Base-by-base conservation (phyloP, 2,888 invertebrate species). In the Andricus curvator region DNA sequence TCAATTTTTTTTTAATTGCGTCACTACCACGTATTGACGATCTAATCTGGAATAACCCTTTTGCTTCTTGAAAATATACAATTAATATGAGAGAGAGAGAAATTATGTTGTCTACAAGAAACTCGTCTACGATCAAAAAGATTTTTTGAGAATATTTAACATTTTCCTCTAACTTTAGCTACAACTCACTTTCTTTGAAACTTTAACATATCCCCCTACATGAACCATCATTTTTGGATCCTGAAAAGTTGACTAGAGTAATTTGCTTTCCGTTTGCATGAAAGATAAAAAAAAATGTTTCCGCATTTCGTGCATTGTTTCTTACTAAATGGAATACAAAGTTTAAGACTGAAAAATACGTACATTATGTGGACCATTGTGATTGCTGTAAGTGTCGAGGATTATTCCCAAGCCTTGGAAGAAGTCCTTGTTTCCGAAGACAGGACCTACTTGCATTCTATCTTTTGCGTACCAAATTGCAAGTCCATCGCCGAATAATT, bases 321-420 rank as follows among this genome's bases (percentile, higher is more conserved):
- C 15, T 4, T 25, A 62, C 25, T 62, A 25, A 25, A 25, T 15
- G 15, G 3, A 25, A 25, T 62, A 56, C 20, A 79, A 64, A 66
- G 22, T 17, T 11, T 5, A 17, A 13, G 17, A 4, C 17, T 29
- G 11, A 33, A 33, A 48, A 74, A 17, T 44, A 94, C 96, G 95
- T 93, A 99, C 99, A 94, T 98, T 98, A 92, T 99, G 99, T 25
- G 98, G 97, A 8, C 99, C 99, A 94, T 99, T 99, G 89, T 99
- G 99, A 93, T 99, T 99, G 93, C 98, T 99, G 92, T 99, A 99
- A 0, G 99, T 99, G 90, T 99, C 99, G 83, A 99, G 93, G 90
- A 99, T 97, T 60, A 99, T 95, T 6, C 97, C 98, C 60, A 99
- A 94, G 0, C 99, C 96, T 85, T 96, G 95, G 93, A 99, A 99